Evolutionary conservation across 1,140 invertebrate species (phyloP), one percentile per base, ranked within the genome.

Genomic region (Gonioctena quinquepunctata): DNA sequence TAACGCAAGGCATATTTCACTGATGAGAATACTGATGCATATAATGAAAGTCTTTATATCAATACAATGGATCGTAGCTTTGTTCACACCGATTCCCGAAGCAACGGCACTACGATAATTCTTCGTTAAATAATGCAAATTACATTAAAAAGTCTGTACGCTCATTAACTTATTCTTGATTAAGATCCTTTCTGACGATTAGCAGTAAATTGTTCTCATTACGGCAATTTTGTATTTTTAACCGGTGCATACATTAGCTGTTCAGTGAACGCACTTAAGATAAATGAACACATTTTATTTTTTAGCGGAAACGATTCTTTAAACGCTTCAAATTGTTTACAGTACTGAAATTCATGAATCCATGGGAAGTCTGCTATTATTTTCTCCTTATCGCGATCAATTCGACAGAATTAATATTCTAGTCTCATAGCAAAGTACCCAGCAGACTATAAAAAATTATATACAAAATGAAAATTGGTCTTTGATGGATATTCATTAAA

Each of bases 121-220:
- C n/a, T 60, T 62, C 28, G 18, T 66, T 54, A 66, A 76, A 76
- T 70, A 79, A 80, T 80, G 77, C 72, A 79, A 78, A 80, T 77
- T 73, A 71, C 69, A 76, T 76, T 76, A 75, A 80, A 79, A 79
- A 76, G 66, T 68, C 72, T 71, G 73, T 69, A 71, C 76, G 74
- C 81, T 83, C 81, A 82, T 83, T 83, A 83, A 81, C 66, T 81
- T 82, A 81, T 82, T 82, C 78, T 81, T 80, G 82, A 82, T 83
- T 80, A 81, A 83, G 82, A 83, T 83, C 80, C 78, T 62, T 27
- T 71, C 75, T 71, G 77, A 80, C 81, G 82, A 83, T 83, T 83
- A 83, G 81, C 82, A 81, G 79, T 83, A 82, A 83, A 83, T 83
- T 82, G 82, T 83, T 82, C 81, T 82, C 81, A 83, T 83, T 83